phyloP scores from a whole-genome alignment of 2,888 invertebrate genomes.

The Julus scandinavius region DNA sequence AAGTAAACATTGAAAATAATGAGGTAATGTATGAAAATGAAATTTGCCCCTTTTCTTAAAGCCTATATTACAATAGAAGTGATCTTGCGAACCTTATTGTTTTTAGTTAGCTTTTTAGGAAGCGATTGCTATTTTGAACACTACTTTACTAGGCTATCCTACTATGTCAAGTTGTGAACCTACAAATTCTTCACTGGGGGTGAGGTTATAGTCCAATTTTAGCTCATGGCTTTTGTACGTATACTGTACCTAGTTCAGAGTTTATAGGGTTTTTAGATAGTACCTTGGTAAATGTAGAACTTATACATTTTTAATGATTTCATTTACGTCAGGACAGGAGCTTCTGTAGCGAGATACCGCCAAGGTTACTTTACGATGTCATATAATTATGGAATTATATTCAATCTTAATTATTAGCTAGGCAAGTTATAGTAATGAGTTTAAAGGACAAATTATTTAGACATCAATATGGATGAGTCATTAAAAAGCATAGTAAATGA shows the following conservation, averaged over 20 bases:
- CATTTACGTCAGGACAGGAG: no score
- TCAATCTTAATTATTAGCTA: no score
- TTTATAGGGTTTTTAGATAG: background rate
- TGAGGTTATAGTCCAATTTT: conserved; percentile 9
- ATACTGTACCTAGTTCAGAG: background rate
- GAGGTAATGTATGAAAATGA: background rate
- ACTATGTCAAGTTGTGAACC: background rate
- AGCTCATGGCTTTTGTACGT: background rate
- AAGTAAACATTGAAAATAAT: no score
- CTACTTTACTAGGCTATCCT: background rate
- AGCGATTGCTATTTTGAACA: conserved; percentile 8
- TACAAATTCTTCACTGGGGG: background rate
- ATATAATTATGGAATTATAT: no score
- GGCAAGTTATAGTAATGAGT: no score
- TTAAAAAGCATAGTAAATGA: no score
- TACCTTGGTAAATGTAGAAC: background rate
- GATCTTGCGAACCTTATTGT: background rate
- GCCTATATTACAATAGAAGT: background rate
- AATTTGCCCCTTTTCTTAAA: background rate
- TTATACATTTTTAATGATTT: background rate
- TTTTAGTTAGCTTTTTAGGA: background rate
- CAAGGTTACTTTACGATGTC: no score
- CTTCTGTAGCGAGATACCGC: no score
- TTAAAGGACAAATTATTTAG: no score
- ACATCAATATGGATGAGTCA: no score